A percentile compares a stretch with the other conserved stretches of the same genome.
These are phyloP conservation scores for Eurytoma adleriae DNA, from an alignment of 2,888 invertebrate genomes.

Conservation along the genomic window DNA sequence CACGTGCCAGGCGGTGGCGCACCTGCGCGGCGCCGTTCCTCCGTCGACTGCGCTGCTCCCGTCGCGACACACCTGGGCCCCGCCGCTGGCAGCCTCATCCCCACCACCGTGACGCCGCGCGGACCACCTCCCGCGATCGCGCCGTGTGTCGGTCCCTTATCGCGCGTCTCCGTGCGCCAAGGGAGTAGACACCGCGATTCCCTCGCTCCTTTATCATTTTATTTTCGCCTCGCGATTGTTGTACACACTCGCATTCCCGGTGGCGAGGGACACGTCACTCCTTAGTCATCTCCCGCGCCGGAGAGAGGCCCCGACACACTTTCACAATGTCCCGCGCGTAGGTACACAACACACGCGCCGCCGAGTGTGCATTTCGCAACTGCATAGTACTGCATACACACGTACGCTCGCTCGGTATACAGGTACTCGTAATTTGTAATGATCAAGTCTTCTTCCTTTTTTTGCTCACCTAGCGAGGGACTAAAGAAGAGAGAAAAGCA, in stretches of 20 bases:
- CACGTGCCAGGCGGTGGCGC: slow-evolving; percentile 50
- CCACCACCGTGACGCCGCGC: background rate
- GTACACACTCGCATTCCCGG: background rate
- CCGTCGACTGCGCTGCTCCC: too few species aligned
- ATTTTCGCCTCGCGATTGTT: background rate
- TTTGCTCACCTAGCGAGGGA: too few species aligned
- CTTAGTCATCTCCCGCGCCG: slow-evolving; percentile 47
- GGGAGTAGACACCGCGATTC: background rate
- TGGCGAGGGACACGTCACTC: slow-evolving; percentile 41
- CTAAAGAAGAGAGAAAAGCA: too few species aligned
- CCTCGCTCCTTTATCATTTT: too few species aligned
- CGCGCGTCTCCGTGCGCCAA: background rate
- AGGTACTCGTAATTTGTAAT: too few species aligned
- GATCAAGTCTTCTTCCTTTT: too few species aligned
- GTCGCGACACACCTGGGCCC: too few species aligned
- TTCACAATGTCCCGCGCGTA: slow-evolving; percentile 15
- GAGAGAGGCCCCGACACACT: slow-evolving; percentile 50
- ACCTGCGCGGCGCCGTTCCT: slow-evolving; percentile 10
- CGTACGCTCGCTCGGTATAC: too few species aligned
- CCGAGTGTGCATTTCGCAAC: too few species aligned
- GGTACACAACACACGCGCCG: too few species aligned
- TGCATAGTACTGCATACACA: too few species aligned
- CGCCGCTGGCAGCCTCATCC: background rate
- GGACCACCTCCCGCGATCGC: background rate
- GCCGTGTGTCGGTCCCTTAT: slow-evolving; percentile 2